Evolutionary conservation across 2,888 invertebrate species (phyloP), one percentile per base, ranked within the genome.

Genomic region (Philopedon plagiatum): DNA sequence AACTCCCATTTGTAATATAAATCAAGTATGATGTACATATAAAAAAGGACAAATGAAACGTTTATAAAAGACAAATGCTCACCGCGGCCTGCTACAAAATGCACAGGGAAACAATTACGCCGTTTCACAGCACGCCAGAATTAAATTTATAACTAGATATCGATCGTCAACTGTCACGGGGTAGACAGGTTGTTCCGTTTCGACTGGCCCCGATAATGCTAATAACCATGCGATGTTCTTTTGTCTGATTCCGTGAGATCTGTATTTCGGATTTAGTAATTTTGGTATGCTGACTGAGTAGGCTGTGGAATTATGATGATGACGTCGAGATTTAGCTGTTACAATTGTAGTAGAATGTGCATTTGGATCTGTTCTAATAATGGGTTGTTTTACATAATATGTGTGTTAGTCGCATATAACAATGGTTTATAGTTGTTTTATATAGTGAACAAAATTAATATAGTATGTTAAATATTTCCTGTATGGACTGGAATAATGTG

Each of bases 201-300:
- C 71, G 71, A 56, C 44, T 60, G 61, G 46, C 71, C 71, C n/a
- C 66, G 62, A 71, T 71, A 71, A 71, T 66, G 71, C 71, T 71
- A 71, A 71, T 71, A 71, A 71, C 60, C 71, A 71, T 71, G 71
- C 71, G 66, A 71, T 71, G 71, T 61, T 71, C 71, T 71, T 71
- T 71, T 71, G 71, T 70, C 64, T 63, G 44, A 32, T 62, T 56
- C 15, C 39, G 58, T 57, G 58, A 70, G 60, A 60, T 71, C 71
- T 71, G 71, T 60, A 71, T 71, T 65, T 66, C 37, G 62, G 44
- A 29, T 61, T 46, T 8, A 46, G 51, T 29, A 29, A 54, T 54
- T 54, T 54, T 15, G 11, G 18, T 54, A 54, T 54, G 51, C 29
- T 29, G 15, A 54, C 51, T 15, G 51, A 29, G 29, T 26, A 54